Conservation (phyloP, 2,797 vertebrate species). For the Oryzias sinensis region DNA sequence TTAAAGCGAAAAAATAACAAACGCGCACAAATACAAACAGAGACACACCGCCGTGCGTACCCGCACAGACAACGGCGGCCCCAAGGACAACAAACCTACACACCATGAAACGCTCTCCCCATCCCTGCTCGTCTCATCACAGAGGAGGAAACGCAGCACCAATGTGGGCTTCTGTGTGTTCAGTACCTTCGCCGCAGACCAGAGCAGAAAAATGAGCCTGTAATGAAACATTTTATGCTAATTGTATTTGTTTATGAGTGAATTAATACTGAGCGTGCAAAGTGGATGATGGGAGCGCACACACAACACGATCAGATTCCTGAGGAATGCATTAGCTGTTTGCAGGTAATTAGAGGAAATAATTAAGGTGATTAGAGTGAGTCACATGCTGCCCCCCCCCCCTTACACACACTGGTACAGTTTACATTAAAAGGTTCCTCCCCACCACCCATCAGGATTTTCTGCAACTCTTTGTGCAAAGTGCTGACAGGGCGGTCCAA, state of each 20-base stretch:
- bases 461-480: conserved; percentile 84
- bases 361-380: conserved; percentile 99
- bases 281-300: conserved; percentile 97
- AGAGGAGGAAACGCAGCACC: conserved; percentile 29
- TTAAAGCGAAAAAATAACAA: conserved; percentile 57
- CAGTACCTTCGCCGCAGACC: conserved; percentile 42
- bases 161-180: conserved; percentile 25
- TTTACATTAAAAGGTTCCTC: conserved; percentile 85
- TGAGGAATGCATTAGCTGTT: conserved; percentile 99
- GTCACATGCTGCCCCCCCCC: conserved; percentile 49
- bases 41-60: conserved; percentile 47
- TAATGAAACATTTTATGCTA: conserved; percentile 99
- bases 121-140: conserved; percentile 40
- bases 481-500: conserved; percentile 83
- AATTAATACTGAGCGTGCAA: conserved; percentile 97
- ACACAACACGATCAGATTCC: conserved; percentile 98
- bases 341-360: conserved; percentile 99
- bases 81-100: conserved; percentile 58
- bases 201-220: conserved; percentile 76
- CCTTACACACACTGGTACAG: conserved; percentile 32
- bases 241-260: conserved; percentile 99
- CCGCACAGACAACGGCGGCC: conserved; percentile 28
- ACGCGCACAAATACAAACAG: conserved; percentile 57
- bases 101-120: conserved; percentile 39
- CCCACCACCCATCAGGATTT: conserved; percentile 63